These are phyloP conservation scores for Euphonia xanthogaster DNA, from an alignment of 2,797 vertebrate species.

Conservation along the genomic window DNA sequence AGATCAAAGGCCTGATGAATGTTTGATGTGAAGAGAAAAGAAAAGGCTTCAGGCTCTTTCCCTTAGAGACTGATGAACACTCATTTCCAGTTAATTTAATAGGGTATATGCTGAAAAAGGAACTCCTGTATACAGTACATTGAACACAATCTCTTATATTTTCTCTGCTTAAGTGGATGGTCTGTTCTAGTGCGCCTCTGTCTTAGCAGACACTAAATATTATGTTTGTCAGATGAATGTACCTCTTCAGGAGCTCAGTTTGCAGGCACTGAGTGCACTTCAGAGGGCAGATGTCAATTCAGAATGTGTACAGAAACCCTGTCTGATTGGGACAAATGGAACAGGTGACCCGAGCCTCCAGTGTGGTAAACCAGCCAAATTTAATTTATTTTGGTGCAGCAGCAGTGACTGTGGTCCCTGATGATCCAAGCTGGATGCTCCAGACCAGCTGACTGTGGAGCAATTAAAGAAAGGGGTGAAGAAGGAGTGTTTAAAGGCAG, in stretches of 20 bases:
- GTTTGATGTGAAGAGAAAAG: slow-evolving; percentile 49
- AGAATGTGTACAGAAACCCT: not conserved
- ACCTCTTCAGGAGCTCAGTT: not conserved
- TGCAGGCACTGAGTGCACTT: not conserved
- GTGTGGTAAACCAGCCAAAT: not conserved
- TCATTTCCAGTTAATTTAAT: slow-evolving; percentile 62
- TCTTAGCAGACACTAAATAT: slow-evolving; percentile 12
- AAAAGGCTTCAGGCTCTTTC: slow-evolving; percentile 31
- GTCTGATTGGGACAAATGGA: not conserved
- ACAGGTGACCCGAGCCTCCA: not conserved
- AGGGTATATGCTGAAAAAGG: slow-evolving; percentile 35
- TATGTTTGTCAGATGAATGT: slow-evolving; percentile 50
- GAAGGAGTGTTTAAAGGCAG: not conserved
- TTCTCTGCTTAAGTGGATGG: slow-evolving; percentile 12
- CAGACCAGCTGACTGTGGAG: not conserved
- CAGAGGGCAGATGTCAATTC: accelerated
- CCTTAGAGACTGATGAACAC: slow-evolving; percentile 26
- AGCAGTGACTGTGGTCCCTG: not conserved
- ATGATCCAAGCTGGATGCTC: not conserved
- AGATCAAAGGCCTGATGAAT: slow-evolving; percentile 57
- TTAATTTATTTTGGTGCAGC: not conserved
- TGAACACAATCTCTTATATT: slow-evolving; percentile 13
- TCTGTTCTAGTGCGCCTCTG: not conserved
- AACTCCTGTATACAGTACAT: slow-evolving; percentile 28
- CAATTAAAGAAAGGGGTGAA: not conserved